A percentile compares a stretch with the other conserved stretches of the same genome.
Evolutionary conservation across 1,140 invertebrate species (phyloP).

Genomic region (Megalopta genalis): DNA sequence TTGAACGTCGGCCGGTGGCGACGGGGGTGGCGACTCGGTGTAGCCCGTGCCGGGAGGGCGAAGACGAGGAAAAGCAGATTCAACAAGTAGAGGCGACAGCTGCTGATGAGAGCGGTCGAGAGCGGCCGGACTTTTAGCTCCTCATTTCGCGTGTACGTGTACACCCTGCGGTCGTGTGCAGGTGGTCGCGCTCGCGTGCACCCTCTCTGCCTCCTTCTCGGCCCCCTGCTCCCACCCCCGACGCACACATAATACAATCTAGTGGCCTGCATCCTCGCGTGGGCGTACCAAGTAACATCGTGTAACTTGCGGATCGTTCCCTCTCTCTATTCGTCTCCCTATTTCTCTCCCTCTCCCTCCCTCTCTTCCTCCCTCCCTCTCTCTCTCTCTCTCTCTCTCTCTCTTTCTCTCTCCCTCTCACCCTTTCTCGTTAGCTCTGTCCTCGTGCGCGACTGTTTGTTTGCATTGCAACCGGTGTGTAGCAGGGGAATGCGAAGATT

Average conservation of each 20-base stretch:
- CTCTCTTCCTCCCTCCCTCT: no score
- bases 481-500: background rate
- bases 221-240: background rate
- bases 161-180: background rate
- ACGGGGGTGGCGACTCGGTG: constrained; percentile 31
- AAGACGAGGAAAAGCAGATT: constrained; percentile 52
- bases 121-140: constrained; percentile 50
- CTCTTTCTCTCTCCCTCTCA: no score
- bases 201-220: background rate
- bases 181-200: background rate
- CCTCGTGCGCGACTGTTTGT: background rate
- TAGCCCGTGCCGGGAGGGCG: background rate
- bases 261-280: constrained; percentile 15
- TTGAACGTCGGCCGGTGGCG: constrained; percentile 32
- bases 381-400: no score
- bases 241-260: constrained; percentile 17
- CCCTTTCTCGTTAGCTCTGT: no score
- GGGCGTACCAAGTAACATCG: background rate
- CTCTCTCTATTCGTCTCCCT: background rate
- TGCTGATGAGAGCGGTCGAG: constrained; percentile 51
- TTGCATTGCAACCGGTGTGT: background rate
- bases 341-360: no score
- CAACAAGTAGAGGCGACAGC: constrained; percentile 64
- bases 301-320: background rate
- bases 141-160: constrained; percentile 32